Evolutionary conservation across 2,888 invertebrate genomes (phyloP), one percentile per base, ranked within the genome.

Genomic region (Xestia c-nigrum): DNA sequence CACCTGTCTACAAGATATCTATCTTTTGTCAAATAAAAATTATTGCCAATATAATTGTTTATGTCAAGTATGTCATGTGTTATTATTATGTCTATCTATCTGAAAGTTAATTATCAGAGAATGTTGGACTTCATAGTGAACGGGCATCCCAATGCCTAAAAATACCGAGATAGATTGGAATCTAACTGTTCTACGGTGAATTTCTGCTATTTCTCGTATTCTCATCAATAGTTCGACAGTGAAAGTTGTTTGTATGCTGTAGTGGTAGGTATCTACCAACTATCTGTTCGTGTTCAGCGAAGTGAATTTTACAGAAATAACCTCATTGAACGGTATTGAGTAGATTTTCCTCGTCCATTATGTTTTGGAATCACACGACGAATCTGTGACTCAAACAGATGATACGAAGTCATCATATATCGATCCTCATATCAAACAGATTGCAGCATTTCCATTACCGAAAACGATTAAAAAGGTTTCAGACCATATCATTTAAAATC

Each of bases 101-200:
- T n/a, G 21, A 57, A 59, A 52, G 38, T 59, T 78, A 0, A 21
- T 50, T 73, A 80, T 73, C 24, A 50, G 65, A 24, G 50, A 80
- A 73, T 57, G 74, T 73, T 64, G 19, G 47, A 78, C 24, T 65
- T 61, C 21, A 65, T 47, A 65, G 71, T 52, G 57, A 81, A 68
- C 64, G 31, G 57, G 43, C 12, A 55, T 72, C 14, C 43, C 40
- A 5, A 47, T 31, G 24, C 10, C 43, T 61, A 31, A 64, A 63
- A 72, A 72, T 47, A 69, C 16, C 47, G 19, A 65, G n/a, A 19
- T 21, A 59, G 14, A 84, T 46, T 73, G 63, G 38, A 83, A 78
- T 70, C 21, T 40, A 68, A 64, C 38, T n/a, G 57, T 63, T 70
- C 43, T 57, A 63, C 24, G 1, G 50, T 52, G 43, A 78, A 67